A percentile compares a stretch with the other conserved stretches of the same genome.
These are phyloP conservation scores for Sesamia nonagrioides DNA, from an alignment of 1,140 invertebrate genomes.

Conservation along the genomic window DNA sequence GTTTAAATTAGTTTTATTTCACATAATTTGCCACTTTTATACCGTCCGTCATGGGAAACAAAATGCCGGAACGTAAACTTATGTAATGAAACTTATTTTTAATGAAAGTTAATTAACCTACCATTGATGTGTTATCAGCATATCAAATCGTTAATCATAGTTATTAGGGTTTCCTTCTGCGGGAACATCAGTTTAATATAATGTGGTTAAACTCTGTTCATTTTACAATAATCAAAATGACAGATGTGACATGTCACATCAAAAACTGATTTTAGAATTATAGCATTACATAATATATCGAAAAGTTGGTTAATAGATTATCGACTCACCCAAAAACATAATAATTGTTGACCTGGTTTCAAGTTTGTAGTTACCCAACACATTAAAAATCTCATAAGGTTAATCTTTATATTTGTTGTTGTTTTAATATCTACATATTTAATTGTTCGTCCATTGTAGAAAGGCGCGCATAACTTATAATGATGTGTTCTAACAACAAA, in stretches of 20 bases:
- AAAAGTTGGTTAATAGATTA: too few relatives aligned
- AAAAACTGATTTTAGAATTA: background rate
- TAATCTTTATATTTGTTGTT: too few relatives aligned
- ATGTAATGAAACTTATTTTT: background rate
- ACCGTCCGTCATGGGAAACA: background rate
- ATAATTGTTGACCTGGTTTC: too few relatives aligned
- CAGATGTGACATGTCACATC: too few relatives aligned
- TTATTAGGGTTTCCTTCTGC: background rate
- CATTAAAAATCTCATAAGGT: too few relatives aligned
- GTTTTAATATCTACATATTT: too few relatives aligned
- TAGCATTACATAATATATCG: too few relatives aligned
- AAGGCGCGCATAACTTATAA: too few relatives aligned
- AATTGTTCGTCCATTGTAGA: too few relatives aligned
- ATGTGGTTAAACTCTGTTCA: background rate
- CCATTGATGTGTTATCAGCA: background rate
- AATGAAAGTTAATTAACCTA: background rate
- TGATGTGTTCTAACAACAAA: too few relatives aligned
- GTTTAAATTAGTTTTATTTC: background rate
- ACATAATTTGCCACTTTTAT: background rate
- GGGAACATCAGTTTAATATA: background rate
- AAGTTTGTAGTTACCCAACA: too few relatives aligned
- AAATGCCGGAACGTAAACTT: background rate
- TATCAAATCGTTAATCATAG: conserved; percentile 5
- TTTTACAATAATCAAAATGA: background rate
- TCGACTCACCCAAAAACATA: too few relatives aligned